Evolutionary conservation across 2,888 invertebrate species (phyloP).

Genomic region (Meganola albula): DNA sequence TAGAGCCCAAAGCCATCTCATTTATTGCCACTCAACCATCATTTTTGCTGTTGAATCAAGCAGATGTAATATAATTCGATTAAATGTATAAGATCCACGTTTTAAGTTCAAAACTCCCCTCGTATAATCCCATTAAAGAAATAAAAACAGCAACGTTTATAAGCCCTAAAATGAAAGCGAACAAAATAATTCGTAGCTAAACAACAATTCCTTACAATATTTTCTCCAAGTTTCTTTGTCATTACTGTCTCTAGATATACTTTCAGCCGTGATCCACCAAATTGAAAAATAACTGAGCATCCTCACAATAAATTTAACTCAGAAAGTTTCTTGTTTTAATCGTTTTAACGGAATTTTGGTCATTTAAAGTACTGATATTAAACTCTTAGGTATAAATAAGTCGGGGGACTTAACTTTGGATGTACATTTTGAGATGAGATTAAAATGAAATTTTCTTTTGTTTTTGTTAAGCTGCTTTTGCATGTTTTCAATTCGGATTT

Average conservation of each 20-base stretch:
- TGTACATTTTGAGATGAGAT: conserved; percentile 23
- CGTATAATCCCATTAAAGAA: neutral
- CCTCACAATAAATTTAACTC: conserved; percentile 54
- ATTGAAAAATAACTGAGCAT: conserved; percentile 74
- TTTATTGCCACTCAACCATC: too few species aligned
- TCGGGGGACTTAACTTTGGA: conserved; percentile 21
- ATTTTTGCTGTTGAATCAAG: too few species aligned
- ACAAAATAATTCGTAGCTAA: conserved; percentile 8
- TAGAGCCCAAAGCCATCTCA: too few species aligned
- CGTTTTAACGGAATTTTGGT: conserved; percentile 49
- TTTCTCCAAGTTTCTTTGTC: conserved; percentile 47
- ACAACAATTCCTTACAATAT: conserved; percentile 30
- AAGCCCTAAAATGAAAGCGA: conserved; percentile 12
- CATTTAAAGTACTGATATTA: conserved; percentile 48
- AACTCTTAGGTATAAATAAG: conserved; percentile 41
- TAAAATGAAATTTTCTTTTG: conserved; percentile 22
- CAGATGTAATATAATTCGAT: too few species aligned
- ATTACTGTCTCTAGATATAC: conserved; percentile 55
- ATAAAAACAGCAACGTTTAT: conserved; percentile 1
- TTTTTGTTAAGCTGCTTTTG: conserved; percentile 9
- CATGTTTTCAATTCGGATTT: conserved; percentile 5
- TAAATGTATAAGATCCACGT: too few species aligned
- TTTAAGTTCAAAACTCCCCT: too few species aligned
- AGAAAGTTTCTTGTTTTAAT: conserved; percentile 48
- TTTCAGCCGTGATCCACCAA: conserved; percentile 53